Percentiles rank a stretch among this genome's conserved stretches.
phyloP scores from a whole-genome alignment of 2,888 invertebrate species.

The Aphidius colemani region DNA sequence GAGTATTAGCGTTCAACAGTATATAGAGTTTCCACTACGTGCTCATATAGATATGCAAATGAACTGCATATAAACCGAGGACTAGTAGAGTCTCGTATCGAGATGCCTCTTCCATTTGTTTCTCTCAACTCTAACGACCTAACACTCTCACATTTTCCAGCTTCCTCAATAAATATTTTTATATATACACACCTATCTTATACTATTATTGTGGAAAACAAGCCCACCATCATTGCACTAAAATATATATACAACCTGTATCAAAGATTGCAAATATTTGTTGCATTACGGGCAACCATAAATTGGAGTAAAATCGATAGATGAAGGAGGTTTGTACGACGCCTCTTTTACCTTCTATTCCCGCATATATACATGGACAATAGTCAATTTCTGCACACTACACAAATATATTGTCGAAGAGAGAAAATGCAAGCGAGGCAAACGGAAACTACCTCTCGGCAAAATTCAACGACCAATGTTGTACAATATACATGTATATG shows the following conservation, averaged over 20 bases:
- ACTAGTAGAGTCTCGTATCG: constrained; percentile 21
- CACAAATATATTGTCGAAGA: background rate
- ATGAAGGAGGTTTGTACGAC: background rate
- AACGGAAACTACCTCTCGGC: constrained; percentile 12
- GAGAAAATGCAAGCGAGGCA: background rate
- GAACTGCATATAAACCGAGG: constrained; percentile 9
- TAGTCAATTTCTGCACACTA: background rate
- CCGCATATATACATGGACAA: constrained; percentile 3
- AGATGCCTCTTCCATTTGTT: constrained; percentile 17
- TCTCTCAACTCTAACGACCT: no score
- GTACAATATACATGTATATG: no score
- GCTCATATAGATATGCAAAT: constrained; percentile 41
- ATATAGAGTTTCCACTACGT: constrained; percentile 22
- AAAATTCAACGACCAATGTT: background rate
- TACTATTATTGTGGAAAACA: constrained; percentile 7
- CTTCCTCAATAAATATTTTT: no score
- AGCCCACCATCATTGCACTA: constrained; percentile 2
- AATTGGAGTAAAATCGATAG: constrained; percentile 44
- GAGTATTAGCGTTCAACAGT: constrained; percentile 17
- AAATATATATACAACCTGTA: background rate
- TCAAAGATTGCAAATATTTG: constrained; percentile 46
- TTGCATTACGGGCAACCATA: constrained; percentile 40
- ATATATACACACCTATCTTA: no score
- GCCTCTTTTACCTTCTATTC: background rate
- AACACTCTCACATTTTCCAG: no score